Evolutionary conservation across 2,797 vertebrate species (phyloP).

Genomic region (Eutrigla gurnardus): DNA sequence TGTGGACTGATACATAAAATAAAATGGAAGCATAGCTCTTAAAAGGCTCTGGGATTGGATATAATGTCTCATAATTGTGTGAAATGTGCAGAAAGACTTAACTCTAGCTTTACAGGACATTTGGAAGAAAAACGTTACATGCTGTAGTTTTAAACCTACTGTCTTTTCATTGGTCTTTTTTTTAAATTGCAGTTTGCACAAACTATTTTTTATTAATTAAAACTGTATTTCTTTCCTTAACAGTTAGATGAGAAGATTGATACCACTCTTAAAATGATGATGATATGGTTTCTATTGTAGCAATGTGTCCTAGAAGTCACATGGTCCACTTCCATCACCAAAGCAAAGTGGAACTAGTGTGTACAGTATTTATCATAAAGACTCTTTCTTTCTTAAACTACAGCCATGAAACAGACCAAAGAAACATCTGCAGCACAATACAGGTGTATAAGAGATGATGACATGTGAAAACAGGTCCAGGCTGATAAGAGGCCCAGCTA

Average conservation of each 20-base stretch:
- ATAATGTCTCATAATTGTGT: background rate
- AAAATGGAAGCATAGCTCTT: no score
- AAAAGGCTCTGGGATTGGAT: no score
- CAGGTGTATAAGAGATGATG: background rate
- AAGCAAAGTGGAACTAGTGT: background rate
- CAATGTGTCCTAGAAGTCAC: no score
- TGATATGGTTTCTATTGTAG: no score
- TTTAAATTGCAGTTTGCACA: no score
- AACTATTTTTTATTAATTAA: no score
- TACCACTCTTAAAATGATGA: background rate
- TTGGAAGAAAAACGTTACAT: background rate
- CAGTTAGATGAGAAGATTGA: no score
- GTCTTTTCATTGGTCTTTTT: no score
- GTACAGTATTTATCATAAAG: slow-evolving; percentile 3
- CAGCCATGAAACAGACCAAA: background rate
- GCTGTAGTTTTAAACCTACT: no score
- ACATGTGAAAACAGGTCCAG: background rate
- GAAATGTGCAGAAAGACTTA: background rate
- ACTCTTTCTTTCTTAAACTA: background rate
- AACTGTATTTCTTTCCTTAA: no score
- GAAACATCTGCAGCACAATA: background rate
- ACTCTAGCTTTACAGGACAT: background rate
- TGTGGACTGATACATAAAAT: no score
- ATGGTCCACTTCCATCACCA: no score
- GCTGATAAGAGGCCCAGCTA: slow-evolving; percentile 13